phyloP scores from a whole-genome alignment of 2,888 invertebrate species.

The Argyra leucocephala region DNA sequence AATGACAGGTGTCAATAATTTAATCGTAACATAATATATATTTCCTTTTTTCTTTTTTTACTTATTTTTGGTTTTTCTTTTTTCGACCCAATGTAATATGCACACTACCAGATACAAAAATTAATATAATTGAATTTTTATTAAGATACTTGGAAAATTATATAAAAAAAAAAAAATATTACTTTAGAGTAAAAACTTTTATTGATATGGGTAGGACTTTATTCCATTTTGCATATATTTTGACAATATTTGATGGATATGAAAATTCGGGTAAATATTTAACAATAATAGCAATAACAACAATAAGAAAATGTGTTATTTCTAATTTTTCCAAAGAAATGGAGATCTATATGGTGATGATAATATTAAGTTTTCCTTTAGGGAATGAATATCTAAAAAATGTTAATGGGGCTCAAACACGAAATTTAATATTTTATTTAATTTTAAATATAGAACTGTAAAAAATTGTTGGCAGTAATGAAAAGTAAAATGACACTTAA shows the following conservation, averaged over 20 bases:
- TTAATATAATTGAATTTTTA: no score
- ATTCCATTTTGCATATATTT: not conserved
- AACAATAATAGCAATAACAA: not conserved
- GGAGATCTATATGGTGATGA: not conserved
- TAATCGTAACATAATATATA: not conserved
- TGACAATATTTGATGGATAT: conserved; percentile 1
- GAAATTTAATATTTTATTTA: no score
- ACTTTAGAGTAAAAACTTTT: not conserved
- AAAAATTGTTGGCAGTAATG: no score
- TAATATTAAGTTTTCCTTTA: not conserved
- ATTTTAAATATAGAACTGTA: no score
- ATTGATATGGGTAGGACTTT: not conserved
- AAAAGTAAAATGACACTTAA: no score
- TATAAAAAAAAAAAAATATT: not conserved
- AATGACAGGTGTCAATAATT: conserved; percentile 1
- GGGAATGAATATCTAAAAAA: no score
- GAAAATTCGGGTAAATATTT: not conserved
- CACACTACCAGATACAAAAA: not conserved
- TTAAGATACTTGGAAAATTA: not conserved
- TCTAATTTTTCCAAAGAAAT: not conserved
- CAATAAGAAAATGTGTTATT: not conserved
- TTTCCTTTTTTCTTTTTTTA: not conserved
- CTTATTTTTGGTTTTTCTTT: not conserved
- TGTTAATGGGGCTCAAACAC: no score
- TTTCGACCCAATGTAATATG: not conserved